phyloP scores from a whole-genome alignment of 2,113 vertebrate species.

The Genyomyrus donnyi region DNA sequence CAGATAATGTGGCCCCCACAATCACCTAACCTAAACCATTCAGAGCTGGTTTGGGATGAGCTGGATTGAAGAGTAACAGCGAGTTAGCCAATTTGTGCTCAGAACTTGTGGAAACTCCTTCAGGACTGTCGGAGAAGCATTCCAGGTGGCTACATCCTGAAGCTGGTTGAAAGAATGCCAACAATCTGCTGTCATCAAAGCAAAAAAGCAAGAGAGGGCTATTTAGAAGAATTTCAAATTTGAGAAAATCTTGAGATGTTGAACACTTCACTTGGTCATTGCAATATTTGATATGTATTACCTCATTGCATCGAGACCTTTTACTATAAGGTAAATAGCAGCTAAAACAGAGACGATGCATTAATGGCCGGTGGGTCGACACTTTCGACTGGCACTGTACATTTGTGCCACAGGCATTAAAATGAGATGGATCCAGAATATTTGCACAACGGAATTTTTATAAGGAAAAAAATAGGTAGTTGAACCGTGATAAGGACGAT shows the following conservation, averaged over 20 bases:
- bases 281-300: background rate
- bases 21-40: background rate
- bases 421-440: background rate
- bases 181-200: background rate
- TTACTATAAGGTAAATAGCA: background rate
- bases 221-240: background rate
- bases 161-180: background rate
- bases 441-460: background rate
- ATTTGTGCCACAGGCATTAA: background rate
- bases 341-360: background rate
- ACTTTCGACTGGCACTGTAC: background rate
- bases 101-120: background rate
- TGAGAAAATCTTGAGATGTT: background rate
- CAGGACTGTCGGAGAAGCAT: background rate
- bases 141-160: background rate
- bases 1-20: background rate
- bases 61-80: background rate
- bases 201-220: background rate
- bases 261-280: background rate
- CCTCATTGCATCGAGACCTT: background rate
- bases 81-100: background rate
- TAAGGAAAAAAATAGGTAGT: background rate
- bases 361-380: background rate
- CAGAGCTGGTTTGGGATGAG: background rate
- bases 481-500: background rate